Base-by-base conservation (phyloP, 2,888 invertebrate genomes). In the Dynastes tityus region DNA sequence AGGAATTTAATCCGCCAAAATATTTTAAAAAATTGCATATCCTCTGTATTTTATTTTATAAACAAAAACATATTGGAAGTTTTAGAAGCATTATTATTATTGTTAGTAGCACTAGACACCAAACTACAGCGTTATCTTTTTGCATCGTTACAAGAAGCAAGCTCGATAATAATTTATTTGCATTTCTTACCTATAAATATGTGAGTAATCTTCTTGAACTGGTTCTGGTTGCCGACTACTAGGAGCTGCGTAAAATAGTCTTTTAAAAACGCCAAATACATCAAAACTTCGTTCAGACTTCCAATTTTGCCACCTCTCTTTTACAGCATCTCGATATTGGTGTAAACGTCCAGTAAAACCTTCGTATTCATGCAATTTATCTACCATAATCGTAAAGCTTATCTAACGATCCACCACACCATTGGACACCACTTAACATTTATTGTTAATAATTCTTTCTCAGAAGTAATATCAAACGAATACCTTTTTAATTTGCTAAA, bases 341-440 rank as follows among this genome's bases (percentile, higher is more conserved):
- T 96, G 96, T 40, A 94, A 86, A 32, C 94, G 91, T 6, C 96
- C 96, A 1, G 92, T 88, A 74, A 93, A 89, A 0, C 96, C 96
- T 86, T 95, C 94, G 87, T 96, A 96, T 83, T 95, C 94, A 84
- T 95, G 92, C 76, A 96, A 88, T 87, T 96, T 96, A 82, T 96
- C 95, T 85, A 93, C 93, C 93, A 93, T 94, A 82, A 83, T 87
- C 51, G 68, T 51, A 45, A 70, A 37, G 8, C 22, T 55, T 61
- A 67, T 67, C 22, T 78, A 61, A 49, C n/a, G 11, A 64, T 45
- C 13, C 51, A 63, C 61, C 63, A 45, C 76, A 45, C 49, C 11
- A 74, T 40, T 16, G 29, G 29, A n/a, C 51, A 51, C 51, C 51
- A 51, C 68, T 27, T 51, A 27, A 61, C 58, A 37, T 49, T 40